Conservation (phyloP, 2,888 invertebrate genomes). For the Patella pellucida region DNA sequence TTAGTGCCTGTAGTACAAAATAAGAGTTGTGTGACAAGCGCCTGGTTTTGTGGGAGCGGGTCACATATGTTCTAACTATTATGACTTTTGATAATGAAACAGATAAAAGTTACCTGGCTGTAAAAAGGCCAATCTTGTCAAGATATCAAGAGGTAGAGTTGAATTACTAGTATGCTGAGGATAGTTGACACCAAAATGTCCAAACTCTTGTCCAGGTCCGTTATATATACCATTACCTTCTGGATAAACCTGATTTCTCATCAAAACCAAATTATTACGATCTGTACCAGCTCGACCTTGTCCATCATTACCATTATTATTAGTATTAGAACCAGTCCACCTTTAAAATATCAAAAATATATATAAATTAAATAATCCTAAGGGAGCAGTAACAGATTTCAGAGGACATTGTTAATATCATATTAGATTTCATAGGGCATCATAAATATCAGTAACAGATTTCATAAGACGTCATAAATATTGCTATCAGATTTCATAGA, state of each 20-base stretch:
- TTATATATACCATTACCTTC: constrained; percentile 52
- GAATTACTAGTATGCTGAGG: constrained; percentile 54
- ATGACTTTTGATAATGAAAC: too few relatives aligned
- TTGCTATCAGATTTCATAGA: too few relatives aligned
- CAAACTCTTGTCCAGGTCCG: constrained; percentile 49
- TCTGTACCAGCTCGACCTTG: constrained; percentile 68
- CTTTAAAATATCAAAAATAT: constrained; percentile 41
- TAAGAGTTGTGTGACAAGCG: too few relatives aligned
- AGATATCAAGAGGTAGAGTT: constrained; percentile 11
- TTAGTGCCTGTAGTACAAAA: too few relatives aligned
- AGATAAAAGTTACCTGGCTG: constrained; percentile 47
- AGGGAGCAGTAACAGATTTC: too few relatives aligned
- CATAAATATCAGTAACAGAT: too few relatives aligned
- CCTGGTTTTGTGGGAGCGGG: too few relatives aligned
- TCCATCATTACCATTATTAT: constrained; percentile 68
- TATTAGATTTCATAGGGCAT: too few relatives aligned
- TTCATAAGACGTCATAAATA: too few relatives aligned
- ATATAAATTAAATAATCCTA: neutral
- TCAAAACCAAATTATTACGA: constrained; percentile 67
- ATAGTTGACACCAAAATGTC: constrained; percentile 68
- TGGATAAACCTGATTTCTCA: constrained; percentile 51
- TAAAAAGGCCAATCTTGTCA: constrained; percentile 52
- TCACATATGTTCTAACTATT: too few relatives aligned
- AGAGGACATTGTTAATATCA: too few relatives aligned
- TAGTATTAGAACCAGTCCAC: constrained; percentile 71